These are phyloP conservation scores for Amphipyra tragopoginis DNA, from an alignment of 2,888 invertebrate species.

Conservation along the genomic window DNA sequence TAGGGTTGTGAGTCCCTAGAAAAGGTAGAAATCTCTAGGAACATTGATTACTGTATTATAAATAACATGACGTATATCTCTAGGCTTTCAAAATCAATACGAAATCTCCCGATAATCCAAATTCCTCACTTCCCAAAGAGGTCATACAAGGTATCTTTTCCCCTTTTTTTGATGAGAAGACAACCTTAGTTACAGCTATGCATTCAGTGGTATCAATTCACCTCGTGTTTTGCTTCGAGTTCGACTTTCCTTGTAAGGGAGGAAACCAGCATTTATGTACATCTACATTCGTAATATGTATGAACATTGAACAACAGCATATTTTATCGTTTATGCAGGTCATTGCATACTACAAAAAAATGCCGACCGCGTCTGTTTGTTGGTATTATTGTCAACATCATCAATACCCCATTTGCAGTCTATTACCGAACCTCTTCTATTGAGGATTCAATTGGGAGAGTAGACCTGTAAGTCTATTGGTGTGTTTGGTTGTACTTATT, in stretches of 20 bases:
- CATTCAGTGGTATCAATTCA: slow-evolving; percentile 48
- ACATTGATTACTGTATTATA: too few relatives aligned
- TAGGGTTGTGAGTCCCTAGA: slow-evolving; percentile 31
- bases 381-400: slow-evolving; percentile 15
- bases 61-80: not conserved
- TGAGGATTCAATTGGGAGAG: too few relatives aligned
- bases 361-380: slow-evolving; percentile 10
- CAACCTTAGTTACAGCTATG: slow-evolving; percentile 43
- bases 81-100: not conserved
- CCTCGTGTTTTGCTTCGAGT: slow-evolving; percentile 48
- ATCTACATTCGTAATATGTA: slow-evolving; percentile 38
- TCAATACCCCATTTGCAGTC: slow-evolving; percentile 3
- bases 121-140: not conserved
- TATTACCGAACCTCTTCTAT: not conserved
- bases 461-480: too few relatives aligned
- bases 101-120: not conserved
- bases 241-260: slow-evolving; percentile 50
- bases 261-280: slow-evolving; percentile 49
- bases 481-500: too few relatives aligned
- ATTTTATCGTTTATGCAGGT: slow-evolving; percentile 45
- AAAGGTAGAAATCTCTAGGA: not conserved
- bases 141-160: not conserved
- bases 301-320: slow-evolving; percentile 49
- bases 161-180: slow-evolving; percentile 3
- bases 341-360: slow-evolving; percentile 33